Evolutionary conservation across 2,797 vertebrate species (phyloP).

Genomic region (Galaxias olidus): DNA sequence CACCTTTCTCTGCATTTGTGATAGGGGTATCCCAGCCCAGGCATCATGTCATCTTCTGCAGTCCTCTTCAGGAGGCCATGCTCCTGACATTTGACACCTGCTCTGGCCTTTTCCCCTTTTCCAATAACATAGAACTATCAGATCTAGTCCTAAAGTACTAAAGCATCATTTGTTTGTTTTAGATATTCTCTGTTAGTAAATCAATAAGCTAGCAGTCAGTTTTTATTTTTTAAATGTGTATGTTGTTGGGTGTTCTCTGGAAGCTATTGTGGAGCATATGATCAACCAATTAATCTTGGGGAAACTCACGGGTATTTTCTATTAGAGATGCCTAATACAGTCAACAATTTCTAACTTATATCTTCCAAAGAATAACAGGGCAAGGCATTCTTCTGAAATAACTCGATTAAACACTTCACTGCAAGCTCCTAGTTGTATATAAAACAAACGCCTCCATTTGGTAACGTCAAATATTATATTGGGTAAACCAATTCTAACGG

Average conservation of each 20-base stretch:
- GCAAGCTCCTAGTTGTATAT: background rate
- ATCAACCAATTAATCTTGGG: no score
- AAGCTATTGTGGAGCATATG: no score
- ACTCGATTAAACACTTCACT: background rate
- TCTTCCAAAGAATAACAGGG: background rate
- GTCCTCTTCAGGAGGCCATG: conserved; percentile 46
- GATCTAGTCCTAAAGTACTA: no score
- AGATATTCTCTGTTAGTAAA: no score
- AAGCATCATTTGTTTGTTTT: no score
- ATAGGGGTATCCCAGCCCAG: conserved; percentile 65
- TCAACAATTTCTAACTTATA: conserved; percentile 1
- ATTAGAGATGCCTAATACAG: no score
- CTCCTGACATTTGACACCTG: conserved; percentile 37
- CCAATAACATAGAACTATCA: no score
- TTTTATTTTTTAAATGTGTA: no score
- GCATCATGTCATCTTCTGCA: conserved; percentile 65
- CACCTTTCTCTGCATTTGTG: conserved; percentile 34
- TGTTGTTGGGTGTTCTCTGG: no score
- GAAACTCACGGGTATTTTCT: no score
- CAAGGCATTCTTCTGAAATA: conserved; percentile 1
- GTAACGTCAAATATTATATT: background rate
- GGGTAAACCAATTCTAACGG: background rate
- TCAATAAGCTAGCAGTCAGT: no score
- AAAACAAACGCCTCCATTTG: background rate
- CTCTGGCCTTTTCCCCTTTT: background rate